Evolutionary conservation across 2,797 vertebrate genomes (phyloP), one percentile per base, ranked within the genome.

Genomic region (Limnodromus scolopaceus): DNA sequence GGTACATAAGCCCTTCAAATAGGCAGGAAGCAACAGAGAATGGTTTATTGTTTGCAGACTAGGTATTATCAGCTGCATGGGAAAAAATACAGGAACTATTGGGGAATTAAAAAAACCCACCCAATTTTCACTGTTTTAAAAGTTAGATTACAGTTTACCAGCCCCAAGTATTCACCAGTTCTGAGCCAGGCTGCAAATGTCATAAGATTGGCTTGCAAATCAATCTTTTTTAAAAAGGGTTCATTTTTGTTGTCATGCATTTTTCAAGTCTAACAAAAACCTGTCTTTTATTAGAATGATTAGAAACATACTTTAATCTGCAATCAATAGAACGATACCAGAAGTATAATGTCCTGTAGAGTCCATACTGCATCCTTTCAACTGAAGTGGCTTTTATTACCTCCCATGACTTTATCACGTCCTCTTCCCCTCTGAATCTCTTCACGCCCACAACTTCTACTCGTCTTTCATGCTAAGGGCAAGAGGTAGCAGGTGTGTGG

Each of bases 81-180:
- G 11, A 13, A 82, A 85, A 80, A 34, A 76, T 8, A 46, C 16
- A 89, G 48, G 10, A 78, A 80, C 3, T 54, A 34, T 2, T 38
- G 32, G 2, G 20, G 11, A 77, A 60, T 45, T 24, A 3, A 32
- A 55, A 61, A 39, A 48, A 39, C 13, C 28, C 49, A 4, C 32
- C 13, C 1, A 4, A 8, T 39, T 10, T 18, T 39, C 5, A 27
- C 9, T 51, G 46, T 49, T 24, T 3, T 6, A 30, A 30, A 3
- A 32, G 28, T 43, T 63, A 91, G 30, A 51, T 60, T 63, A 60
- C 30, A 55, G 17, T 46, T 81, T 85, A 36, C 58, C 28, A 58
- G 6, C 28, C 8, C 9, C 15, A 38, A 10, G 5, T 48, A 58
- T 53, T 64, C 34, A 53, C 34, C 51, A 70, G 0, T 48, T 79